phyloP scores from a whole-genome alignment of 2,888 invertebrate species.

The Pogonocherus hispidulus region DNA sequence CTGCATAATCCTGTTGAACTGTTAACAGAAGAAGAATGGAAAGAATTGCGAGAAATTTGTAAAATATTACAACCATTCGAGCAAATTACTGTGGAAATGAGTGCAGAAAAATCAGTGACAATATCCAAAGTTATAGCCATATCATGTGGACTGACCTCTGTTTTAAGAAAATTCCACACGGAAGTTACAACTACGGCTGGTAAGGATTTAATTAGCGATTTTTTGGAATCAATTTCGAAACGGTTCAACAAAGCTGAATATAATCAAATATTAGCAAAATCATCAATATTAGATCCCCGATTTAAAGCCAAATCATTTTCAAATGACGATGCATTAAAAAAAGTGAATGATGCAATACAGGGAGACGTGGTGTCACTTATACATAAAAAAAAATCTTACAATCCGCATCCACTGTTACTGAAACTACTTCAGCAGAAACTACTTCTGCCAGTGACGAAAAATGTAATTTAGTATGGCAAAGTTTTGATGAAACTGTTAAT shows the following conservation, averaged over 20 bases:
- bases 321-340: constrained; percentile 15
- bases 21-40: constrained; percentile 1
- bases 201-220: constrained; percentile 1
- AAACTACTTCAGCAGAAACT: neutral
- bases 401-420: neutral
- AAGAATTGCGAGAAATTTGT: constrained; percentile 19
- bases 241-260: constrained; percentile 33
- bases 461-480: constrained; percentile 35
- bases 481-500: constrained; percentile 30
- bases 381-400: constrained; percentile 25
- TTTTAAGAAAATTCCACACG: constrained; percentile 23
- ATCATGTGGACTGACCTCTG: constrained; percentile 10
- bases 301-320: constrained; percentile 34
- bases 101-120: constrained; percentile 16
- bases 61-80: constrained; percentile 24
- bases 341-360: constrained; percentile 27
- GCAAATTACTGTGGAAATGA: constrained; percentile 20
- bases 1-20: constrained; percentile 6
- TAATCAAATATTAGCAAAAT: constrained; percentile 26
- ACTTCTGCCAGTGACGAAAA: neutral
- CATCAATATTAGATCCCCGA: constrained; percentile 31
- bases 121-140: constrained; percentile 35
- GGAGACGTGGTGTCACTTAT: constrained; percentile 19
- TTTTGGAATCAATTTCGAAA: neutral
- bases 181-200: neutral